These are phyloP conservation scores for Chelmon rostratus DNA, from an alignment of 2,797 vertebrate genomes.

Conservation along the genomic window DNA sequence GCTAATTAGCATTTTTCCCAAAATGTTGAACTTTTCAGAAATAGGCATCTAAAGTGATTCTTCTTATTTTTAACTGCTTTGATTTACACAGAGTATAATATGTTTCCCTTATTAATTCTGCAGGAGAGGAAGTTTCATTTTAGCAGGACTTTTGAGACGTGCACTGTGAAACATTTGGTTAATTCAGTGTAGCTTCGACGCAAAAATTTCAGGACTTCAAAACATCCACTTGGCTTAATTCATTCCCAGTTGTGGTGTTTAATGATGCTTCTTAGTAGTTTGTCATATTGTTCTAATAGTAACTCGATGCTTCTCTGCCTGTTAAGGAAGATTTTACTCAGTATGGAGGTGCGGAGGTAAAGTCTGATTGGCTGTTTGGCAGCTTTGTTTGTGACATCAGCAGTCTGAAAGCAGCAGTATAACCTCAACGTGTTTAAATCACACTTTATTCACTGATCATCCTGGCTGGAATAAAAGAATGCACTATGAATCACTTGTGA, in stretches of 20 bases:
- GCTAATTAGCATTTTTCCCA: background rate
- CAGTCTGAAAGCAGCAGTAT: background rate
- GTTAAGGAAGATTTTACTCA: background rate
- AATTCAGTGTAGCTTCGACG: background rate
- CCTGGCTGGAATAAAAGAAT: background rate
- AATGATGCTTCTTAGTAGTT: background rate
- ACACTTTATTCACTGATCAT: background rate
- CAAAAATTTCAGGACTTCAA: background rate
- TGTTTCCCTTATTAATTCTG: background rate
- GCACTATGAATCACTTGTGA: background rate
- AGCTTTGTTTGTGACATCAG: constrained; percentile 16
- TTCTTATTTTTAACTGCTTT: background rate
- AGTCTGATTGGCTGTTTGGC: constrained; percentile 14
- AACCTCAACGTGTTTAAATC: background rate
- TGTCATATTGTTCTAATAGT: background rate
- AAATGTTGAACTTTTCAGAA: too few relatives aligned
- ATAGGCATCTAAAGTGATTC: background rate
- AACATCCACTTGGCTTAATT: background rate
- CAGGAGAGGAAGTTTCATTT: background rate
- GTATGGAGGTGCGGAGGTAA: background rate
- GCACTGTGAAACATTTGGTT: too few relatives aligned
- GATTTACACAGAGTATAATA: background rate
- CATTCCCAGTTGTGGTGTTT: background rate
- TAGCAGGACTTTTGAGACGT: background rate
- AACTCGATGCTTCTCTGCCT: background rate